Base-by-base conservation (phyloP, 1,140 invertebrate genomes). In the Drosophila kurseongensis region DNA sequence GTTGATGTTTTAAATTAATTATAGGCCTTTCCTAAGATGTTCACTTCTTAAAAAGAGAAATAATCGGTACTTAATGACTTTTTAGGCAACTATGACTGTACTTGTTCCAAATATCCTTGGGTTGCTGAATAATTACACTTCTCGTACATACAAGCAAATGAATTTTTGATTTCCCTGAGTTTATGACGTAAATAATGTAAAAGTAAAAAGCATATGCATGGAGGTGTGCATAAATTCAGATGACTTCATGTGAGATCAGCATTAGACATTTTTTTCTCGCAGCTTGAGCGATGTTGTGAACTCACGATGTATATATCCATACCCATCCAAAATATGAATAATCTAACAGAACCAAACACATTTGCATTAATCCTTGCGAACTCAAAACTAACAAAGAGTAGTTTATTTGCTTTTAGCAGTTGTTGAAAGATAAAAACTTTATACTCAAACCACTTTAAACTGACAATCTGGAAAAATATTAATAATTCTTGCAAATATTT, bases 61-160 rank as follows among this genome's bases (percentile, higher is more conserved):
- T 27, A 12, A 2, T 16, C 42, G n/a, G 5, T n/a, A 9, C 13
- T 16, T 7, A 8, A 14, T 35, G 6, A 13, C 13, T 16, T 16
- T 10, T 55, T 69, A 71, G 27, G 38, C 51, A 48, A 32, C 38
- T 3, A 0, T 5, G 1, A 56, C 67, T 71, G 67, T 71, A 48
- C 35, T 48, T 71, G 42, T 10, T 12, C 51, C 50, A 68, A 32
- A 69, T 71, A 69, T 67, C 66, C 66, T 57, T 57, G 42, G 13
- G 16, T 35, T 27, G 8, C 27, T 42, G 59, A 63, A 65, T 47
- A 66, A 18, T 48, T 66, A 48, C 23, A 42, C 38, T 0, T 6
- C n/a, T 13, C 35, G 45, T 18, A 32, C 29, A 32, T 7, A 52
- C 16, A 35, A 23, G 18, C 9, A 45, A 55, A 45, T 67, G 32